Evolutionary conservation across 2,113 vertebrate species (phyloP), one percentile per base, ranked within the genome.

Genomic region (Poeciliopsis retropinna): DNA sequence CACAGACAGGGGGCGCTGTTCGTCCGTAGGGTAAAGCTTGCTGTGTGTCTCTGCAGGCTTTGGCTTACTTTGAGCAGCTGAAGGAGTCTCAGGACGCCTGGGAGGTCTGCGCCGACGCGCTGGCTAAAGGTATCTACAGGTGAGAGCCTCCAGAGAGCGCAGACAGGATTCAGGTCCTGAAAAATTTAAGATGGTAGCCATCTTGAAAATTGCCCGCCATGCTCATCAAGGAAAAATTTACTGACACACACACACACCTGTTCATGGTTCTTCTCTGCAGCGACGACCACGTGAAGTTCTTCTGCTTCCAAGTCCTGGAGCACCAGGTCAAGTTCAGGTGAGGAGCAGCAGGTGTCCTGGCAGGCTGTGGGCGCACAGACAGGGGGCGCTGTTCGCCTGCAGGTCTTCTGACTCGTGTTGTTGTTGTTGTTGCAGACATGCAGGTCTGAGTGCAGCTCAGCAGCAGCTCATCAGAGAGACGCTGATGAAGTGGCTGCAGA

Each of bases 271-370:
- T 47, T 28, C 25, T 37, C 34, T 63, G 68, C 88, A 99, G 98
- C 78, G 97, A 99, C 77, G 97, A 98, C 93, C 97, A 99, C 61
- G 95, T 99, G 79, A 99, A 99, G 88, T 99, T 99, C 91, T 99
- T 99, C 93, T 99, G 97, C 92, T 98, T 99, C 93, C 98, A 99
- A 96, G 97, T 99, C 30, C 78, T 99, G 75, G 98, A 99, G 90
- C 96, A 99, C 92, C 97, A 99, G 93, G 94, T 99, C 76, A 99
- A 98, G 87, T 98, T 96, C 92, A 98, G 98, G 98, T 99, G 88
- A 93, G 96, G n/a, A 62, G 0, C 51, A 39, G 2, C 64, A 30
- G 27, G 13, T 4, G 10, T 39, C 12, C n/a, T 37, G 34, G 34
- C 12, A 10, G 10, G 2, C 22, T 66, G n/a, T 31, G 31, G 17